Evolutionary conservation across 2,113 vertebrate genomes (phyloP).

Genomic region (Odocoileus virginianus): DNA sequence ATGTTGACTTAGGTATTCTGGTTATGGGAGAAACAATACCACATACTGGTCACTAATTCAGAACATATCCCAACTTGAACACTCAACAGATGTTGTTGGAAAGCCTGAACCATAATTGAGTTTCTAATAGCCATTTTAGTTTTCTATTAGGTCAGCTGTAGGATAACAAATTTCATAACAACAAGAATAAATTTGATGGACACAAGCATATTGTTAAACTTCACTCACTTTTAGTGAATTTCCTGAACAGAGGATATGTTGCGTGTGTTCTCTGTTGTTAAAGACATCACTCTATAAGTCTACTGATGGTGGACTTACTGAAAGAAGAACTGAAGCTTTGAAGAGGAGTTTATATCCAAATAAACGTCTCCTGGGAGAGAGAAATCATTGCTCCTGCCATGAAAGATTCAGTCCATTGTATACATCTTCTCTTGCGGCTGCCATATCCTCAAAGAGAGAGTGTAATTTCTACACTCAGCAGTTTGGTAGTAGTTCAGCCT

Average conservation of each 20-base stretch:
- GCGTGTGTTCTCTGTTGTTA: not conserved
- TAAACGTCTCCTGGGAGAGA: not conserved
- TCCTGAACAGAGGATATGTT: not conserved
- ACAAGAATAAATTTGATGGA: not conserved
- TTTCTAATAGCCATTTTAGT: not conserved
- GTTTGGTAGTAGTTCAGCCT: not conserved
- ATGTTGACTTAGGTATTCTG: not conserved
- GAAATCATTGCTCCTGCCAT: not conserved
- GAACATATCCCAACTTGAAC: not conserved
- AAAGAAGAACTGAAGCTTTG: not conserved
- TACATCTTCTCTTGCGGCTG: not conserved
- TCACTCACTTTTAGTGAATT: not conserved
- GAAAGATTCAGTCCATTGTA: not conserved
- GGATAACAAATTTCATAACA: not conserved
- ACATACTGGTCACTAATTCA: not conserved
- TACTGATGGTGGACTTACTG: not conserved
- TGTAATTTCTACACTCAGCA: not conserved
- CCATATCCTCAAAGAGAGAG: not conserved
- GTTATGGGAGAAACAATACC: not conserved
- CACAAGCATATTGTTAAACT: not conserved
- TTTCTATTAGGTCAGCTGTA: not conserved
- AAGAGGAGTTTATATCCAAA: not conserved
- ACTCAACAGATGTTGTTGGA: not conserved
- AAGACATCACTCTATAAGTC: too few species aligned
- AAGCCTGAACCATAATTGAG: not conserved